Base-by-base conservation (phyloP, 1,140 invertebrate species). In the Coptotermes formosanus region DNA sequence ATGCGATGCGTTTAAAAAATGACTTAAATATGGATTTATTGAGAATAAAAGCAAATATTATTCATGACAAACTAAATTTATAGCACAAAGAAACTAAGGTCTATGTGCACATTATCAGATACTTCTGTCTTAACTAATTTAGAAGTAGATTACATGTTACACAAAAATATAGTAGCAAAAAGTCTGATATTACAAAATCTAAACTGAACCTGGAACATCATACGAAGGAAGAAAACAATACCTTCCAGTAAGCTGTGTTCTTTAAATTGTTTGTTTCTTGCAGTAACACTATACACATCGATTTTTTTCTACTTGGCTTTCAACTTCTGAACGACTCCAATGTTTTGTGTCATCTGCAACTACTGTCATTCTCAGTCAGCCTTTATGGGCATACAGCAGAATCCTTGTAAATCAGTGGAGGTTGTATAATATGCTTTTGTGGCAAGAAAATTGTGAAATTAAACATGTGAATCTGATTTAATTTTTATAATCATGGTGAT, bases 71-170 rank as follows among this genome's bases (percentile, higher is more conserved):
- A 75, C 64, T 30, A 75, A 64, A 75, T 75, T 75, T 30, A 75
- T 75, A 75, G 64, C 64, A 75, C 64, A 75, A 75, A 75, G n/a
- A 75, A 75, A 75, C 1, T 9, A 75, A n/a, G n/a, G n/a, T 14
- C 25, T 75, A 8, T 75, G n/a, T 30, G n/a, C n/a, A 30, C 64
- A 30, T 30, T 75, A 75, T 6, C 64, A 75, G 64, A 25, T n/a
- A 25, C 64, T 75, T 75, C 30, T n/a, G 64, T 75, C 64, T 75
- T 75, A 75, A 75, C n/a, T 75, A 75, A 75, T 75, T 75, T 75
- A 75, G 64, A 75, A 75, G 64, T 75, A 75, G 64, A 75, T 75
- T 75, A 75, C 64, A 75, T 75, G 64, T 75, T 75, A 75, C 25
- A 75, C 64, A 64, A 19, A 75, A 75, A 75, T 75, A n/a, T 75